These are phyloP conservation scores for Hydrocynus forskahlii DNA, from an alignment of 2,797 vertebrate species.

Conservation along the genomic window DNA sequence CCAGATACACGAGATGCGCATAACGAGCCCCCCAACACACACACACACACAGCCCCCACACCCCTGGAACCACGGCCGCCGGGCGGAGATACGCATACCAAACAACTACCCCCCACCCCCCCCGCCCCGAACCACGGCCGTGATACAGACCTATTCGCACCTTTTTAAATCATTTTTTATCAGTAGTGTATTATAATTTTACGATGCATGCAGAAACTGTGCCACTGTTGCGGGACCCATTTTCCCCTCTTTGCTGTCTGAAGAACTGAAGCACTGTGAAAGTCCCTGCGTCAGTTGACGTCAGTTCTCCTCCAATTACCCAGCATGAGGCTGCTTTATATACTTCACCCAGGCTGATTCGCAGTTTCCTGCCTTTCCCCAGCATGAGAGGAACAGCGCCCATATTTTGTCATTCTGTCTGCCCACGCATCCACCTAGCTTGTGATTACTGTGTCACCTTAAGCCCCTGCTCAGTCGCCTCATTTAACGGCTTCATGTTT, in stretches of 20 bases:
- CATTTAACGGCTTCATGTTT: constrained; percentile 21
- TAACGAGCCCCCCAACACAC: no score
- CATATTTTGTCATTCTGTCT: constrained; percentile 43
- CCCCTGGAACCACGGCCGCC: no score
- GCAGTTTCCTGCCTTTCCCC: not conserved
- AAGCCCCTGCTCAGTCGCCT: constrained; percentile 18
- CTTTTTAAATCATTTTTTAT: not conserved
- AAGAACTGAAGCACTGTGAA: not conserved
- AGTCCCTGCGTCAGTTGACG: not conserved
- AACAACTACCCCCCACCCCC: no score
- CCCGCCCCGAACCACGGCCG: no score
- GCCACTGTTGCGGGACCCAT: not conserved
- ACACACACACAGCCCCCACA: no score
- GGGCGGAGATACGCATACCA: no score
- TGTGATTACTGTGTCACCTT: constrained; percentile 53
- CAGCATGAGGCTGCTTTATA: constrained; percentile 12
- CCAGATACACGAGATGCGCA: no score
- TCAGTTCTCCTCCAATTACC: not conserved
- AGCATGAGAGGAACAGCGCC: not conserved
- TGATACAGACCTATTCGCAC: no score
- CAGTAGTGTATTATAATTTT: not conserved
- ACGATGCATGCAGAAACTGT: not conserved
- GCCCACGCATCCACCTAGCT: constrained; percentile 35
- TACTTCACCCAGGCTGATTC: not conserved
- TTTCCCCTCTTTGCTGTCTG: not conserved